Evolutionary conservation across 2,888 invertebrate genomes (phyloP).

Genomic region (Netelia virgata): DNA sequence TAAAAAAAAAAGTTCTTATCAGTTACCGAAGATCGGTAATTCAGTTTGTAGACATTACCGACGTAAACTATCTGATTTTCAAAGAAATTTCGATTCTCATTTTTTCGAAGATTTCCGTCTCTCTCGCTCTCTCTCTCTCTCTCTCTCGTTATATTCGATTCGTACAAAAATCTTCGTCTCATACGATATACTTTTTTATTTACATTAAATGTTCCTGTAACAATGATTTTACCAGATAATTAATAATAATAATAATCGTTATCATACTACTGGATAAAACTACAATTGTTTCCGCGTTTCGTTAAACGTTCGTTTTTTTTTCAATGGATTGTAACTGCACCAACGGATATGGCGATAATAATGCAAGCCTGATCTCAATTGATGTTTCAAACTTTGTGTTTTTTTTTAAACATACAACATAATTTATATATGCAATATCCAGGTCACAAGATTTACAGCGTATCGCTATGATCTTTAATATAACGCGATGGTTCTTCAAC

Average conservation of each 20-base stretch:
- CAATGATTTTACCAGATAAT: slow-evolving; percentile 61
- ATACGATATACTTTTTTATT: slow-evolving; percentile 66
- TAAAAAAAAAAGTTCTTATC: background rate
- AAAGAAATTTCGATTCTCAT: background rate
- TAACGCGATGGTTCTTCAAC: slow-evolving; percentile 25
- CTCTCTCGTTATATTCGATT: background rate
- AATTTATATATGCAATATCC: slow-evolving; percentile 40
- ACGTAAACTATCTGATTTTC: background rate
- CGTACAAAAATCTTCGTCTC: slow-evolving; percentile 20
- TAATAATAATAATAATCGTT: slow-evolving; percentile 44
- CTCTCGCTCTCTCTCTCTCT: too few species aligned
- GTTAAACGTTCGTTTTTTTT: slow-evolving; percentile 21
- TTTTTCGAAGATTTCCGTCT: background rate
- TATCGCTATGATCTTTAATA: slow-evolving; percentile 23
- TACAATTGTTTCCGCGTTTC: slow-evolving; percentile 36
- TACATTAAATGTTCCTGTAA: slow-evolving; percentile 68
- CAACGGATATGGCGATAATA: slow-evolving; percentile 53
- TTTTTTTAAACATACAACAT: slow-evolving; percentile 37
- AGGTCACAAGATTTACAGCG: slow-evolving; percentile 46
- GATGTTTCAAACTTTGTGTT: background rate
- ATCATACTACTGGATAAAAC: slow-evolving; percentile 57
- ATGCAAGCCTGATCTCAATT: slow-evolving; percentile 31
- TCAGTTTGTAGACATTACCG: background rate
- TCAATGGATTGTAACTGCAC: slow-evolving; percentile 39
- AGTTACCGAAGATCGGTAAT: slow-evolving; percentile 19